Base-by-base conservation (phyloP, 2,888 invertebrate species). In the Gibbula magus region DNA sequence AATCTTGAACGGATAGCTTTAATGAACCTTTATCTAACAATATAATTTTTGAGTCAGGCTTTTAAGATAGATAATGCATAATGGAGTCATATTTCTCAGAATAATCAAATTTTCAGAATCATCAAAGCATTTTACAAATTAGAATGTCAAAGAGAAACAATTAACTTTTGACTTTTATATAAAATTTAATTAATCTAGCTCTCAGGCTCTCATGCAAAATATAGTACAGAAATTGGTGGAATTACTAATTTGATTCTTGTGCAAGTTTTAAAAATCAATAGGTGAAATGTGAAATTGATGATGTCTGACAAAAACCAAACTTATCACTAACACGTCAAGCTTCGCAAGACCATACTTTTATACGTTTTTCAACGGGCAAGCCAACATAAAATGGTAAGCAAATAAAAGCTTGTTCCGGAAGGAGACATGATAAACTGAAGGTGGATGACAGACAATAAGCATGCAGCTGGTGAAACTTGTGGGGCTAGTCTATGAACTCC, bases 401-500 rank as follows among this genome's bases (percentile, higher is more conserved):
- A 5, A 4, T 13, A 45, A 35, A 35, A 35, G 7, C 35, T 35
- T 35, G 35, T 35, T 35, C 4, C 4, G 3, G 35, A 35, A 7
- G 35, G 7, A 35, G 7, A 35, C 7, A 35, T 35, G 3, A 7
- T 5, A 5, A 45, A 45, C 5, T 45, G 45, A 52, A 67, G 56
- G 22, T 22, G 73, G 29, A 25, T 73, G 53, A 35, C 18, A 51
- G 16, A 20, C 20, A 75, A 75, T 18, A 51, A 75, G 51, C 22
- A 29, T 56, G 77, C 35, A 61, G 13, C 20, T 25, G 25, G 25
- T 56, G 29, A 13, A n/a, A 29, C 29, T 29, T 35, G 70, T 70
- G 39, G 61, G 20, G 5, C 66, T 78, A 79, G n/a, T 73, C 66
- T 75, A 79, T 75, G 39, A 74, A 77, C n/a, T 77, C 77, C 39